Evolutionary conservation across 2,113 vertebrate genomes (phyloP).

Genomic region (Haemorhous mexicanus): DNA sequence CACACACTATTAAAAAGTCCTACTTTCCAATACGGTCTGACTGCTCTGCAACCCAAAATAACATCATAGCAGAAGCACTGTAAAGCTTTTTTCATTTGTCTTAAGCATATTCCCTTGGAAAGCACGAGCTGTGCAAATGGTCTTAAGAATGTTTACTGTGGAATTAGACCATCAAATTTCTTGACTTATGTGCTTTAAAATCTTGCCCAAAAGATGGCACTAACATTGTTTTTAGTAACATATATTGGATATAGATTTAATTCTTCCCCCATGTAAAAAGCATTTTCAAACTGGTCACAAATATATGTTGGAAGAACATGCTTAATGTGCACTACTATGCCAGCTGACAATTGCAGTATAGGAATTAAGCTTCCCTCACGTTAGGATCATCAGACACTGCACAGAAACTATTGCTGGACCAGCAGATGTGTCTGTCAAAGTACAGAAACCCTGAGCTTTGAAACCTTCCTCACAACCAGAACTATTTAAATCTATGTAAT

Average conservation of each 20-base stretch:
- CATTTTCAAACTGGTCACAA: background rate
- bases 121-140: background rate
- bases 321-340: background rate
- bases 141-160: background rate
- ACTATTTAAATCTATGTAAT: conserved; percentile 19
- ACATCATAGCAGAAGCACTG: background rate
- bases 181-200: conserved; percentile 64
- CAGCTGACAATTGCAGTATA: background rate
- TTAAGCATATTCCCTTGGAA: background rate
- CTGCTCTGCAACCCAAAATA: conserved; percentile 22
- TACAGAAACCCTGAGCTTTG: background rate
- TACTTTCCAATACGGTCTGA: conserved; percentile 20
- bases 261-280: background rate
- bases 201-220: conserved; percentile 70
- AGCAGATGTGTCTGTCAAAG: background rate
- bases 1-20: conserved; percentile 32
- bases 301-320: background rate
- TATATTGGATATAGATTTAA: conserved; percentile 53
- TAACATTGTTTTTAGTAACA: conserved; percentile 65
- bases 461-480: background rate
- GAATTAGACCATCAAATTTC: conserved; percentile 31
- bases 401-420: background rate
- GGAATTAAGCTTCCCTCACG: background rate
- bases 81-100: background rate
- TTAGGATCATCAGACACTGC: background rate